Percentiles rank a stretch among this genome's conserved stretches.
Conservation (phyloP, 1,140 invertebrate genomes). For the Palaemon carinicauda region DNA sequence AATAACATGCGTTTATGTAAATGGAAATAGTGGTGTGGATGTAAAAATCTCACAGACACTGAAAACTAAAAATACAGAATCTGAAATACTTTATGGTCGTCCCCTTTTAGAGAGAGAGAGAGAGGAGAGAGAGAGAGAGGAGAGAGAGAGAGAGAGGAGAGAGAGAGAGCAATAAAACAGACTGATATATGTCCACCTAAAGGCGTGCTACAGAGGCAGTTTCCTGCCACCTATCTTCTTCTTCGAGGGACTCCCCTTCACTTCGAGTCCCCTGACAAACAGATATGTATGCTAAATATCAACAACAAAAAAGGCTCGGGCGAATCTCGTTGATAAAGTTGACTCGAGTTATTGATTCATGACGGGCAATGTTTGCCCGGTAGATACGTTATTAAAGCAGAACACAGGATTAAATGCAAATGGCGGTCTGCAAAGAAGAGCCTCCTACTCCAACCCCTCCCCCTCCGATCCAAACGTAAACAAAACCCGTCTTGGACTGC, state of each 20-base stretch:
- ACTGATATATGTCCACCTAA: too few relatives aligned
- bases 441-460: background rate
- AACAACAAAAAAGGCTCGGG: background rate
- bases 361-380: constrained; percentile 7
- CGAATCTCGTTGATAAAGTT: constrained; percentile 7
- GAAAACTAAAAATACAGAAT: background rate
- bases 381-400: constrained; percentile 35
- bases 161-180: too few relatives aligned
- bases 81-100: background rate
- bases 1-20: too few relatives aligned
- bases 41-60: too few relatives aligned
- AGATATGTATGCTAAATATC: background rate
- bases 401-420: constrained; percentile 31
- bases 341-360: constrained; percentile 15
- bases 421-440: background rate
- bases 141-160: too few relatives aligned
- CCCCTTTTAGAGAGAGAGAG: too few relatives aligned
- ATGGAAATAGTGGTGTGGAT: too few relatives aligned
- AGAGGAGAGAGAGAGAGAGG: too few relatives aligned
- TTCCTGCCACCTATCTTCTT: too few relatives aligned
- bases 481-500: background rate
- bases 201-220: too few relatives aligned
- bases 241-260: too few relatives aligned
- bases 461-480: background rate
- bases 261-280: background rate